Percentiles rank a stretch among this genome's conserved stretches.
Evolutionary conservation across 1,140 invertebrate species (phyloP).

Genomic region (Hyposmocoma kahamanoa): DNA sequence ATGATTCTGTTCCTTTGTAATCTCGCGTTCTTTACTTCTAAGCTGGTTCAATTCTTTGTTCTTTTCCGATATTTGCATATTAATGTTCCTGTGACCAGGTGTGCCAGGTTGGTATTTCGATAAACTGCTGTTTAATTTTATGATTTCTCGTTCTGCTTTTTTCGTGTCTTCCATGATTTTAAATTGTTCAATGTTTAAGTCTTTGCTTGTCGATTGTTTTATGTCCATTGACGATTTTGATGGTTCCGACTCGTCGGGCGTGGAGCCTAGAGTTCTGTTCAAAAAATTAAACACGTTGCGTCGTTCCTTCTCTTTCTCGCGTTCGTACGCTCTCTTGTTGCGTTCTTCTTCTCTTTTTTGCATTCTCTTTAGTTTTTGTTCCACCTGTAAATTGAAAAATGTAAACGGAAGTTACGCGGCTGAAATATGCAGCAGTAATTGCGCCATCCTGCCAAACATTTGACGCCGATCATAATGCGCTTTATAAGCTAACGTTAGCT

Average conservation of each 20-base stretch:
- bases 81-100: conserved; percentile 75
- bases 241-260: conserved; percentile 24
- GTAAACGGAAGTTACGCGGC: no score
- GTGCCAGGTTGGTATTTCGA: conserved; percentile 75
- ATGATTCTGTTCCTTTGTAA: conserved; percentile 80
- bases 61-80: conserved; percentile 75
- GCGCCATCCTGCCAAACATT: no score
- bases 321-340: conserved; percentile 77
- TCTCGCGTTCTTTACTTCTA: conserved; percentile 76
- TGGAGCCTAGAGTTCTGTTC: conserved; percentile 78
- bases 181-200: conserved; percentile 84
- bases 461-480: no score
- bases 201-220: conserved; percentile 77
- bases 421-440: no score
- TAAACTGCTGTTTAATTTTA: conserved; percentile 78
- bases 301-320: conserved; percentile 73
- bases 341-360: conserved; percentile 78
- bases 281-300: conserved; percentile 88
- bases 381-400: conserved; percentile 74
- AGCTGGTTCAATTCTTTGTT: conserved; percentile 77
- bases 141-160: conserved; percentile 79
- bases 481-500: no score
- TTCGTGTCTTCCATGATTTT: conserved; percentile 83
- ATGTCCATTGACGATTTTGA: conserved; percentile 39
- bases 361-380: conserved; percentile 79